A percentile compares a stretch with the other conserved stretches of the same genome.
Evolutionary conservation across 1,140 invertebrate species (phyloP).

Genomic region (Dinoponera quadriceps): DNA sequence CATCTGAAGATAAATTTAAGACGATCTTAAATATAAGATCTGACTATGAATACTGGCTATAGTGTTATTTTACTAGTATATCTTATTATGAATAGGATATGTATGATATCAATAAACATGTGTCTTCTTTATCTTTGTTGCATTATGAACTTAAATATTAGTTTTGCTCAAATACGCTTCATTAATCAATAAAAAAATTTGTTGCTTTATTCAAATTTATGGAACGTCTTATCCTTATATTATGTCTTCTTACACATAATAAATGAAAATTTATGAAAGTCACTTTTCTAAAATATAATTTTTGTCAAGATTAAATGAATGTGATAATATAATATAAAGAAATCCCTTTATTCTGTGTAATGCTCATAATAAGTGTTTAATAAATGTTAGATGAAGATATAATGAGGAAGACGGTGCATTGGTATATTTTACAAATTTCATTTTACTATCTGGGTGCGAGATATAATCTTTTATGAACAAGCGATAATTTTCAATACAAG

Average conservation of each 20-base stretch:
- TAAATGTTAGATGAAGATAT: constrained; percentile 37
- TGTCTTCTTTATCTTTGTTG: background rate
- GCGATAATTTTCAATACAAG: background rate
- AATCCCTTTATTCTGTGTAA: too few relatives aligned
- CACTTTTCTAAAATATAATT: background rate
- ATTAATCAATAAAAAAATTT: background rate
- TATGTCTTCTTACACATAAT: constrained; percentile 1
- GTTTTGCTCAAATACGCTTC: background rate
- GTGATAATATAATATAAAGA: background rate
- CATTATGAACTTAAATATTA: background rate
- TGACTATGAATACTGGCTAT: too few relatives aligned
- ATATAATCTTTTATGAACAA: constrained; percentile 29
- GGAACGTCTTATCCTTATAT: background rate
- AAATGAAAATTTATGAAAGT: constrained; percentile 17
- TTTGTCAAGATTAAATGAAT: background rate
- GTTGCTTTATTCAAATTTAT: background rate
- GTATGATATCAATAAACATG: constrained; percentile 4
- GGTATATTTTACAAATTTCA: constrained; percentile 36
- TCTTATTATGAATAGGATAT: background rate
- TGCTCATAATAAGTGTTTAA: constrained; percentile 4
- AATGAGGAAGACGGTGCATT: constrained; percentile 61
- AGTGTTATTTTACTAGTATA: background rate
- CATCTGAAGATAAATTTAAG: too few relatives aligned
- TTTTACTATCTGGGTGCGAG: background rate
- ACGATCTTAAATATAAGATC: too few relatives aligned